Evolutionary conservation across 2,113 vertebrate species (phyloP).

Genomic region (Peromyscus californicus): DNA sequence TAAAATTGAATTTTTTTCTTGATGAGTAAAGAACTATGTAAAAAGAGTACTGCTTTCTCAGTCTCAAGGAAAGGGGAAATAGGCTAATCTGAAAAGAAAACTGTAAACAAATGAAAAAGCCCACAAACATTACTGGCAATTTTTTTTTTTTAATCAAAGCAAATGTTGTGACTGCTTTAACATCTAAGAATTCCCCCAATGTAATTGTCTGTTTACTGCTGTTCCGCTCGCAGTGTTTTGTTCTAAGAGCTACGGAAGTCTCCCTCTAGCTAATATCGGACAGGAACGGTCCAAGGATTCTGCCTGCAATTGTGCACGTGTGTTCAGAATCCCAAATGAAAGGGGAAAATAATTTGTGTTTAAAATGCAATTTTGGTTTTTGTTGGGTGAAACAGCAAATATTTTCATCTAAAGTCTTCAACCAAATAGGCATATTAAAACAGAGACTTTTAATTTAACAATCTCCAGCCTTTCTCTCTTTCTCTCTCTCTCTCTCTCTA

Average conservation of each 20-base stretch:
- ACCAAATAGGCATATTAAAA: slow-evolving; percentile 81
- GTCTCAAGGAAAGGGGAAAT: slow-evolving; percentile 37
- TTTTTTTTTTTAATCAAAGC: slow-evolving; percentile 63
- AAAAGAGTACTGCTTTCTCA: slow-evolving; percentile 63
- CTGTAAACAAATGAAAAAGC: slow-evolving; percentile 59
- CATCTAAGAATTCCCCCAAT: slow-evolving; percentile 54
- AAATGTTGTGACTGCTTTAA: slow-evolving; percentile 68
- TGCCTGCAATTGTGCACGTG: slow-evolving; percentile 88
- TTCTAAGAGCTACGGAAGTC: slow-evolving; percentile 88
- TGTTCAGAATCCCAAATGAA: slow-evolving; percentile 89
- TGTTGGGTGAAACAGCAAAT: slow-evolving; percentile 80
- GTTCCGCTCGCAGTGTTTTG: slow-evolving; percentile 85
- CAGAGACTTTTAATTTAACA: slow-evolving; percentile 79
- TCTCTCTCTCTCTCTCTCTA: slow-evolving; percentile 50
- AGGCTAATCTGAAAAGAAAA: slow-evolving; percentile 70
- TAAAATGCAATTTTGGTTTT: slow-evolving; percentile 84
- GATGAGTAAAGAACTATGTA: slow-evolving; percentile 70
- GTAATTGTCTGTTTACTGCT: slow-evolving; percentile 78
- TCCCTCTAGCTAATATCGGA: slow-evolving; percentile 90
- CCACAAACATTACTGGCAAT: slow-evolving; percentile 38
- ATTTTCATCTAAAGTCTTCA: slow-evolving; percentile 82
- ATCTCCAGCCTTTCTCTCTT: slow-evolving; percentile 57
- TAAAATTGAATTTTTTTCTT: slow-evolving; percentile 56
- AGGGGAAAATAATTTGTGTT: slow-evolving; percentile 85
- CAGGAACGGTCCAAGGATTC: slow-evolving; percentile 88